Evolutionary conservation across 2,797 vertebrate species (phyloP).

Genomic region (Lacerta agilis): DNA sequence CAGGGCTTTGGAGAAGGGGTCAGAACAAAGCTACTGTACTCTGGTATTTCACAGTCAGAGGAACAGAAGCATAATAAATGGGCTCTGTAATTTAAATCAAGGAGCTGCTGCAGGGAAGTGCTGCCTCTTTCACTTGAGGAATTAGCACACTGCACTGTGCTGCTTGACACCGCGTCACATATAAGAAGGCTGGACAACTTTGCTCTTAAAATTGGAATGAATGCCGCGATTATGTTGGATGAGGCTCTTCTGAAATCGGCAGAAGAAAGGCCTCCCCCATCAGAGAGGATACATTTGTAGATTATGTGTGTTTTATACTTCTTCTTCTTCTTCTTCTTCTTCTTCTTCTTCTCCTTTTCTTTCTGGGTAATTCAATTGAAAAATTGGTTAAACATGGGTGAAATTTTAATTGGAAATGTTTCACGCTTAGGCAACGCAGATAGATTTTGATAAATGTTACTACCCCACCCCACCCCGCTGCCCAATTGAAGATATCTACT

Average conservation of each 20-base stretch:
- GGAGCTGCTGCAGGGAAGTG: conserved; percentile 86
- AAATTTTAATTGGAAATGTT: conserved; percentile 85
- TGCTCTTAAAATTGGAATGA: conserved; percentile 84
- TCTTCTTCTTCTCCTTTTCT: background rate
- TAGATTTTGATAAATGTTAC: conserved; percentile 77
- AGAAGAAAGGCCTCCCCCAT: conserved; percentile 81
- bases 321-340: conserved; percentile 63
- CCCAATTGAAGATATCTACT: conserved; percentile 59
- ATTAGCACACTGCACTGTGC: conserved; percentile 79
- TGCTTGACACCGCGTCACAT: conserved; percentile 80
- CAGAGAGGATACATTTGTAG: conserved; percentile 76
- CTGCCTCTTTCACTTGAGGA: conserved; percentile 86
- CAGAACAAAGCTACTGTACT: conserved; percentile 87
- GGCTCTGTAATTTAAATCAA: conserved; percentile 90
- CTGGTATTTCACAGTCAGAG: conserved; percentile 87
- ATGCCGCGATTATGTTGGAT: conserved; percentile 83
- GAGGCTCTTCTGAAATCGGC: conserved; percentile 80
- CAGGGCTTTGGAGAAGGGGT: conserved; percentile 84
- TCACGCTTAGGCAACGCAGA: conserved; percentile 77
- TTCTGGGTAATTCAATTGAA: conserved; percentile 80
- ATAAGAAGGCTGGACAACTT: conserved; percentile 81
- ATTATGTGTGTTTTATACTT: conserved; percentile 82
- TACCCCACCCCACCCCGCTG: background rate
- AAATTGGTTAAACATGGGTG: conserved; percentile 84
- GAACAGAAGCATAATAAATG: conserved; percentile 86